Percentiles rank a stretch among this genome's conserved stretches.
phyloP scores from a whole-genome alignment of 2,113 vertebrate species.

The Gallinago jamesoni region DNA sequence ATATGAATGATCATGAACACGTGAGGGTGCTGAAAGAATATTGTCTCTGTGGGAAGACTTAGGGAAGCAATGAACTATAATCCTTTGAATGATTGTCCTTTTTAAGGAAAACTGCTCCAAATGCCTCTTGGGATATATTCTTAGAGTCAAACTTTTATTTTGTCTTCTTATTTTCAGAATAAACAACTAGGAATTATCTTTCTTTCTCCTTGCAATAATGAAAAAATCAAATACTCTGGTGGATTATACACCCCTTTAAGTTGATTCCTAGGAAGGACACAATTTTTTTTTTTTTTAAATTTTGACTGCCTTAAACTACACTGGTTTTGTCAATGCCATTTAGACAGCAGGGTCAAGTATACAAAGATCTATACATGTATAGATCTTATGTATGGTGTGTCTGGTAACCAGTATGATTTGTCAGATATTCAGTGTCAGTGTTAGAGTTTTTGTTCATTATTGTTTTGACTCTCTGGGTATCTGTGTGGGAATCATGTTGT shows the following conservation, averaged over 20 bases:
- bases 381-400: neutral
- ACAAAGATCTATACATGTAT: neutral
- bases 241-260: neutral
- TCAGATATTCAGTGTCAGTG: neutral
- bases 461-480: neutral
- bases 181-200: slow-evolving; percentile 2
- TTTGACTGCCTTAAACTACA: neutral
- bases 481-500: neutral
- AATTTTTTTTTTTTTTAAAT: neutral
- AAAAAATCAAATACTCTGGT: neutral
- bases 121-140: neutral
- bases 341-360: neutral
- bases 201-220: neutral
- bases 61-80: neutral
- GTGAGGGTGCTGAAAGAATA: slow-evolving; percentile 25
- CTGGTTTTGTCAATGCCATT: neutral
- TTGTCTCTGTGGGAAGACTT: neutral
- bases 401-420: neutral
- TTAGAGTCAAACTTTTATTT: neutral
- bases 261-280: neutral
- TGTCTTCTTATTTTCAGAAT: slow-evolving; percentile 11
- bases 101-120: slow-evolving; percentile 19
- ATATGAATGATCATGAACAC: slow-evolving; percentile 21
- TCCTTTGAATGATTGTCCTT: slow-evolving; percentile 16
- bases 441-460: neutral